Base-by-base conservation (phyloP, 2,797 vertebrate genomes). In the Tokudaia muenninki region DNA sequence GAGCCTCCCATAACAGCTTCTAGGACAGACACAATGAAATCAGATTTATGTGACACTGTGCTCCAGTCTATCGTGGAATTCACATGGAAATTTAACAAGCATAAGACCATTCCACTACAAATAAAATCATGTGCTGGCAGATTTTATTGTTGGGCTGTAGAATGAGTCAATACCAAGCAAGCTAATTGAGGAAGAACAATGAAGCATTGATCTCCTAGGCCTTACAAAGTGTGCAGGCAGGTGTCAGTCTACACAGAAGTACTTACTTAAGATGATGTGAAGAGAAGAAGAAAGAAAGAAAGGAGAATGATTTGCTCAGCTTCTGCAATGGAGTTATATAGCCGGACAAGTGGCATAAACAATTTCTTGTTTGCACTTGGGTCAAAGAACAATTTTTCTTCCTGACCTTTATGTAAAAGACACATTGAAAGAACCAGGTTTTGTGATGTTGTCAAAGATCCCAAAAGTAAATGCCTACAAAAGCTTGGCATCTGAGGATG, bases 111-210 rank as follows among this genome's bases (percentile, higher is more conserved):
- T 97, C 47, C 1, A 37, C 96, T 97, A 88, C 24, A 80, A 87
- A 97, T 92, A 87, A 0, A 21, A 50, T 95, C 92, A 90, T 93
- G 93, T 75, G 17, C 72, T 97, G 92, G 17, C 87, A 50, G 14
- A 16, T 95, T 97, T 98, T 97, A 55, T 24, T 94, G 70, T 94
- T 88, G 82, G 34, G 81, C 47, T 98, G 81, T 97, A 93, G 94
- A 97, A 96, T 87, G 75, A 34, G 59, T 97, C 87, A 96, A 4
- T 97, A 96, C 95, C 86, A 95, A 96, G 95, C 29, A 95, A 50
- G 29, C n/a, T 94, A 63, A 72, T 96, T 91, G 82, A 89, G 59
- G 19, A 65, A 95, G 34, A 96, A 90, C 67, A 80, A 97, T 44
- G 87, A 96, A 96, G 31, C 61, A 67, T 79, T 96, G 77, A 97